These are phyloP conservation scores for Drosophila pandora DNA, from an alignment of 1,140 invertebrate genomes.

Conservation along the genomic window DNA sequence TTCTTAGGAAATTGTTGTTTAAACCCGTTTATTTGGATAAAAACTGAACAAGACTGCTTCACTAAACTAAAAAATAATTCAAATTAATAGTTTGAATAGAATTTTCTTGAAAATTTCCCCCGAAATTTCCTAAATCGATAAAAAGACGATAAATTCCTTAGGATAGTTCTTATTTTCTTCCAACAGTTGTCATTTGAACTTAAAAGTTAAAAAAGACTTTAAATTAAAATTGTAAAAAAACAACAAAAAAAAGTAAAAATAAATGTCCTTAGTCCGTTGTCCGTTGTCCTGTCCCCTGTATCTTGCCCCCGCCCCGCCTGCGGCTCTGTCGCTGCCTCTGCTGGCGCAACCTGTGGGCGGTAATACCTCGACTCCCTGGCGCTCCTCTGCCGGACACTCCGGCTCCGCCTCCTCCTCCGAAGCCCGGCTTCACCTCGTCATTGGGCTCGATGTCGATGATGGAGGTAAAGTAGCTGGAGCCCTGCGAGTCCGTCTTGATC, in stretches of 20 bases:
- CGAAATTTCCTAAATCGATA: background rate
- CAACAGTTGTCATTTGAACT: no score
- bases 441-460: conserved; percentile 84
- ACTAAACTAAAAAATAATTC: no score
- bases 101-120: no score
- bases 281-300: background rate
- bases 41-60: no score
- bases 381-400: background rate
- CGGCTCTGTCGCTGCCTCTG: conserved; percentile 49
- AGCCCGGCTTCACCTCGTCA: conserved; percentile 54
- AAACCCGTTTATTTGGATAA: no score
- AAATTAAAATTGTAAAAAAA: background rate
- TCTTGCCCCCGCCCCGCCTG: conserved; percentile 13
- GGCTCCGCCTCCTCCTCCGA: background rate
- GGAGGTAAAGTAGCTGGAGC: conserved; percentile 84
- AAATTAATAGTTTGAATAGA: no score
- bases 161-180: no score
- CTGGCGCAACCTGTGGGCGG: conserved; percentile 59
- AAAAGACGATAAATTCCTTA: no score
- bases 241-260: no score
- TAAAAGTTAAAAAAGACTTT: background rate
- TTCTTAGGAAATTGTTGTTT: no score
- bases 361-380: conserved; percentile 68
- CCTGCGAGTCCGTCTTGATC: conserved; percentile 84
- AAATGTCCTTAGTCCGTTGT: background rate